Conservation (phyloP, 2,797 vertebrate genomes). For the Podarcis lilfordi region DNA sequence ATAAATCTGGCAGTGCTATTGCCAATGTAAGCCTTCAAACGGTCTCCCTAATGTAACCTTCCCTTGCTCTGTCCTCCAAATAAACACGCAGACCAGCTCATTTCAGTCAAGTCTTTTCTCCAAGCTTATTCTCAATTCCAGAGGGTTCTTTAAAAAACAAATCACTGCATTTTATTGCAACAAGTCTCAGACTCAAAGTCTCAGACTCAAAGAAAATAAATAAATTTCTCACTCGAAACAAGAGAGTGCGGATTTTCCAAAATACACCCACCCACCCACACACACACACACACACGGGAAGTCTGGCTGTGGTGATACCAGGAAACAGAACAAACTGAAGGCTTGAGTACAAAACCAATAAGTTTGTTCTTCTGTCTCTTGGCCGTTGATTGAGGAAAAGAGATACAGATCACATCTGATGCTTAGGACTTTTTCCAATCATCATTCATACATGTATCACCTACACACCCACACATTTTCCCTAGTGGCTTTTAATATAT, state of each 20-base stretch:
- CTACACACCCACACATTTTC: not conserved
- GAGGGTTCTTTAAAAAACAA: not conserved
- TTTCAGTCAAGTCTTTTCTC: not conserved
- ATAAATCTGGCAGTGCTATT: not conserved
- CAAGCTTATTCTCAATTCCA: not conserved
- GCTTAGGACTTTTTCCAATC: not conserved
- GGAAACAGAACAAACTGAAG: not conserved
- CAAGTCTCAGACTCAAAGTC: not conserved
- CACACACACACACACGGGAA: not conserved
- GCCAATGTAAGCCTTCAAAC: not conserved
- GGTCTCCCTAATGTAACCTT: not conserved
- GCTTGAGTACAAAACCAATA: not conserved
- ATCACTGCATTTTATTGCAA: not conserved
- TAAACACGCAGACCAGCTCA: not conserved
- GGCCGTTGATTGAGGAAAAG: not conserved
- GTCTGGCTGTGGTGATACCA: not conserved
- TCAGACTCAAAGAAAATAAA: not conserved
- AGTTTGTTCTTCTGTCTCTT: not conserved
- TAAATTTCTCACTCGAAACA: not conserved
- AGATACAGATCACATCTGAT: not conserved
- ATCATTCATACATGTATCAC: constrained; percentile 8
- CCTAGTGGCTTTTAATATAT: constrained; percentile 42
- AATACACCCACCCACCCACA: no score
- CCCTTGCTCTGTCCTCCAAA: not conserved
- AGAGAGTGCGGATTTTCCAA: not conserved